Evolutionary conservation across 2,113 vertebrate genomes (phyloP), one percentile per base, ranked within the genome.

Genomic region (Tenrec ecaudatus): DNA sequence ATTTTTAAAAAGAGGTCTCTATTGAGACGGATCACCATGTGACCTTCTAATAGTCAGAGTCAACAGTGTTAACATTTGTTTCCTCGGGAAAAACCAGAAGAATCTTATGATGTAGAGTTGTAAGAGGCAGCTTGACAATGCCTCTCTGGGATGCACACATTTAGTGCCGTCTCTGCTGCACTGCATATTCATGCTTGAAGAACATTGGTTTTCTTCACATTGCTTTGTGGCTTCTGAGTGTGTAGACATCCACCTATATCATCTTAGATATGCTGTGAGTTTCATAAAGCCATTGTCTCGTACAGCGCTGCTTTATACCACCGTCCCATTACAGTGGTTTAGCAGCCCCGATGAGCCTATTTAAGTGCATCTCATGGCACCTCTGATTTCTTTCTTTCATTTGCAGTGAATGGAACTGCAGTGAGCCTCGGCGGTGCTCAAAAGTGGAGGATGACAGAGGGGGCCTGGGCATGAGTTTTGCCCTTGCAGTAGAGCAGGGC

Each of bases 251-350:
- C 58, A 43, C 12, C 19, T 81, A 0, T 22, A 19, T 86, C 33
- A 64, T 40, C 73, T 83, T 53, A 69, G 62, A 53, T 33, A 17
- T 8, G 10, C 38, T 73, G 7, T 83, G 33, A 94, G 33, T 57
- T 81, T 31, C 66, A 87, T 58, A 84, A 73, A 84, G 81, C 31
- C 38, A 27, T 94, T 88, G 62, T 94, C 64, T 93, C 69, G 86
- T 64, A 68, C 27, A 77, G 80, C 66, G n/a, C n/a, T 40, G 11
- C 90, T 75, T 82, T 57, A 19, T 20, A 36, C 43, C 25, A 2
- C 19, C 22, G 47, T 85, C 68, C n/a, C 79, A 92, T 58, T 82
- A 57, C 11, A 1, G 20, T 29, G 25, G 17, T 66, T 93, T 89
- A 53, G 77, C 93, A 77, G 81, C 47, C 22, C 22, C 3, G 0